These are phyloP conservation scores for Halictus quadricinctus DNA, from an alignment of 2,888 invertebrate genomes.

Conservation along the genomic window DNA sequence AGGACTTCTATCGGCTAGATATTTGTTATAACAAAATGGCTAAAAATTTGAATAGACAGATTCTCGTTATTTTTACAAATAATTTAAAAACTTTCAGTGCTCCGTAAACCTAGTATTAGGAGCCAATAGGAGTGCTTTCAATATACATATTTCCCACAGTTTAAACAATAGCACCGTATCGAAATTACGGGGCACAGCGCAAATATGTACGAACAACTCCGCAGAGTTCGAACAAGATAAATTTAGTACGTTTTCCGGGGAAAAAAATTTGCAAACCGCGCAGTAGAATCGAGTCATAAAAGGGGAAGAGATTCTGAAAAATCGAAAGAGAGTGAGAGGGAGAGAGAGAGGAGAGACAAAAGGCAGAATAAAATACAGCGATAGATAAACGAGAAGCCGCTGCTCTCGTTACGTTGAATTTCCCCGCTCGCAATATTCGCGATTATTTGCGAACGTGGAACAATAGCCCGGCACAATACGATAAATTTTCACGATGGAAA, in stretches of 20 bases:
- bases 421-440: slow-evolving; percentile 16
- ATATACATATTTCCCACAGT: background rate
- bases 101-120: background rate
- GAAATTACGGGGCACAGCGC: background rate
- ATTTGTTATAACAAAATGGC: no score
- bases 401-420: slow-evolving; percentile 19
- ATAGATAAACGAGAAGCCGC: background rate
- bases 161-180: background rate
- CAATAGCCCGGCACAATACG: slow-evolving; percentile 27
- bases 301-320: background rate
- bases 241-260: background rate
- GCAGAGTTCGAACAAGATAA: background rate
- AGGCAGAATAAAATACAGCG: background rate
- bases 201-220: background rate
- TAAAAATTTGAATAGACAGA: no score
- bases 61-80: no score
- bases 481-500: slow-evolving; percentile 46
- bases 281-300: background rate
- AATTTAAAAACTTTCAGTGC: no score
- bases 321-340: background rate
- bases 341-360: background rate
- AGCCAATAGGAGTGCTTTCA: background rate
- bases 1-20: no score
- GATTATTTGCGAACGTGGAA: slow-evolving; percentile 48
- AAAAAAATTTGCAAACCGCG: background rate